phyloP scores from a whole-genome alignment of 92 coral and sea anemone genomes.

The Epizoanthus stellaris region DNA sequence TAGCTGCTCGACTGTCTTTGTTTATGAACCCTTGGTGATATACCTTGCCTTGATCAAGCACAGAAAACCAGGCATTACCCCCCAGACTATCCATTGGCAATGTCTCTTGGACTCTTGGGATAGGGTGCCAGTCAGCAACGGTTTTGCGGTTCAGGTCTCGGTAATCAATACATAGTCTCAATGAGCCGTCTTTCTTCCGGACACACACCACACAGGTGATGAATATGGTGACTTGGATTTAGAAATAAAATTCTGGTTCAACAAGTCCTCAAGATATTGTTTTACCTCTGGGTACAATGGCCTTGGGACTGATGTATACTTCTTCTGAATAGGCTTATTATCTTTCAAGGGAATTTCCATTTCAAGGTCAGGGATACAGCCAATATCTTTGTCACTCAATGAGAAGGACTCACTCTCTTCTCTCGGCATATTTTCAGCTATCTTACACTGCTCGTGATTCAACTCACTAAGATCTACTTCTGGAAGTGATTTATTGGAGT shows the following conservation, averaged over 20 bases:
- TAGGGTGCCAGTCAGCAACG: conserved; percentile 52
- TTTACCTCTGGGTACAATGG: conserved; percentile 56
- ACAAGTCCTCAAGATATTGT: conserved; percentile 50
- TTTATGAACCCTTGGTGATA: conserved; percentile 53
- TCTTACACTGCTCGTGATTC: neutral
- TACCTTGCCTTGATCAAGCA: conserved; percentile 48
- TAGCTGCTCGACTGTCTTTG: conserved; percentile 38
- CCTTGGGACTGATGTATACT: conserved; percentile 34
- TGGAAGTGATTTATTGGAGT: neutral
- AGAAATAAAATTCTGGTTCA: conserved; percentile 51
- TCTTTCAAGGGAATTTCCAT: conserved; percentile 42
- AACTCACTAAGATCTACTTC: conserved; percentile 29
- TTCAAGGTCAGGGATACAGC: conserved; percentile 52
- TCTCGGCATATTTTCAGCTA: conserved; percentile 24
- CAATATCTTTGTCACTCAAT: conserved; percentile 53
- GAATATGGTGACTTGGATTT: conserved; percentile 61
- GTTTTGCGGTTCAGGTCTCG: conserved; percentile 55
- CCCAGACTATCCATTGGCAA: conserved; percentile 56
- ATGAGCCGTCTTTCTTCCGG: conserved; percentile 45
- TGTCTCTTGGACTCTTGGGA: conserved; percentile 57
- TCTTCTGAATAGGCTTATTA: conserved; percentile 37
- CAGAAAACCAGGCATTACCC: conserved; percentile 55
- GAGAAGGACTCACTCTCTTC: conserved; percentile 59
- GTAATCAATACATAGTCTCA: conserved; percentile 56
- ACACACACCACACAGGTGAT: conserved; percentile 42